These are phyloP conservation scores for Mastomys coucha DNA, from an alignment of 2,113 vertebrate species.

Conservation along the genomic window DNA sequence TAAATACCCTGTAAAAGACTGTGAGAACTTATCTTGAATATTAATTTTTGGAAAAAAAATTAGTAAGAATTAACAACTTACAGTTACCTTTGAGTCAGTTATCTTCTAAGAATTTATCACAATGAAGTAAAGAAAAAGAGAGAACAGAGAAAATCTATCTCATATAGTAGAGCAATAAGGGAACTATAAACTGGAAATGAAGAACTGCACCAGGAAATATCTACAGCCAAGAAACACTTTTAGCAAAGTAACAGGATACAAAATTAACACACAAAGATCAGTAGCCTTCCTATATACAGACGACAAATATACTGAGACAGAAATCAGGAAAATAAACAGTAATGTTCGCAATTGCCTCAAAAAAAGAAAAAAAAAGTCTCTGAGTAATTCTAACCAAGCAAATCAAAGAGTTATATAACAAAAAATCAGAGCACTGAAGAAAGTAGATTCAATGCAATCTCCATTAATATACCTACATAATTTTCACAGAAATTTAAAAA, in stretches of 20 bases:
- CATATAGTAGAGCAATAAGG: not conserved
- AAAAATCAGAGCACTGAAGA: not conserved
- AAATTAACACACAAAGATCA: not conserved
- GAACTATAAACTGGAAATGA: not conserved
- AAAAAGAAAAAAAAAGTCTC: not conserved
- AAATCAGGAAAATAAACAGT: not conserved
- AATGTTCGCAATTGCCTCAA: not conserved
- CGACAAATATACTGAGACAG: not conserved
- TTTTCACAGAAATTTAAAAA: not conserved
- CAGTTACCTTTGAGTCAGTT: not conserved
- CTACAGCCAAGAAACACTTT: not conserved
- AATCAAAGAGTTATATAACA: not conserved
- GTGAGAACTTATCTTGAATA: not conserved
- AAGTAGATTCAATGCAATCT: not conserved
- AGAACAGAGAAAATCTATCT: not conserved
- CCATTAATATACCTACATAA: not conserved
- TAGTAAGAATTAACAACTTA: not conserved
- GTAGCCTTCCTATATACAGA: not conserved
- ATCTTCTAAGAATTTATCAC: not conserved
- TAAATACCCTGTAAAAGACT: conserved; percentile 49
- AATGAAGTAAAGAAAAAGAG: not conserved
- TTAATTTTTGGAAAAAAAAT: not conserved
- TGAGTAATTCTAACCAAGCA: not conserved
- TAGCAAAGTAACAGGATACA: not conserved
- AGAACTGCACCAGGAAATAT: not conserved